phyloP scores from a whole-genome alignment of 2,113 vertebrate genomes.

The Megalops atlanticus region DNA sequence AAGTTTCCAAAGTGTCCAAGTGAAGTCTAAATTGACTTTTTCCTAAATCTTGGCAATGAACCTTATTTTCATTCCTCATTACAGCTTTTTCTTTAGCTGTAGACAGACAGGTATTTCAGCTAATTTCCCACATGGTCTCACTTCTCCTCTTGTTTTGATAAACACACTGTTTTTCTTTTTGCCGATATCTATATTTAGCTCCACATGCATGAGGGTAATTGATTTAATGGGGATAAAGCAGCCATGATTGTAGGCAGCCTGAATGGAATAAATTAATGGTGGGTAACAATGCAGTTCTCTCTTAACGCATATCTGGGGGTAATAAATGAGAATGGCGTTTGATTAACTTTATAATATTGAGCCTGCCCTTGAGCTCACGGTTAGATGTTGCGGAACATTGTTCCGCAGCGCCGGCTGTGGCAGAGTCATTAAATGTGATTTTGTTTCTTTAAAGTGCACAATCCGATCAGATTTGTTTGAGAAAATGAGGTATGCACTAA shows the following conservation, averaged over 20 bases:
- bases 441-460: neutral
- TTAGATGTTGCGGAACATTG: neutral
- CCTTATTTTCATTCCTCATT: neutral
- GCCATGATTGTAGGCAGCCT: neutral
- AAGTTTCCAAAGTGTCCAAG: too few species aligned
- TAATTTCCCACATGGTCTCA: neutral
- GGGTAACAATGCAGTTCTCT: neutral
- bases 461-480: neutral
- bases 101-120: neutral
- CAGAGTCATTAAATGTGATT: neutral
- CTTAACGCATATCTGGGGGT: neutral
- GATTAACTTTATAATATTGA: neutral
- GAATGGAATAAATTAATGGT: neutral
- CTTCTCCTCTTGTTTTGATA: neutral
- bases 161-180: neutral
- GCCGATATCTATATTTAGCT: neutral
- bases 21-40: neutral
- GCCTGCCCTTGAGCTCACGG: neutral
- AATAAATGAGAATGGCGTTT: neutral
- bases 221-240: neutral
- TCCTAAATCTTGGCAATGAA: neutral
- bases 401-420: neutral
- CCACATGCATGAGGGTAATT: neutral
- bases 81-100: neutral
- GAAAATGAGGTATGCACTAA: too few species aligned